Conservation (phyloP, 2,113 vertebrate species). For the Oreochromis tanganicae region DNA sequence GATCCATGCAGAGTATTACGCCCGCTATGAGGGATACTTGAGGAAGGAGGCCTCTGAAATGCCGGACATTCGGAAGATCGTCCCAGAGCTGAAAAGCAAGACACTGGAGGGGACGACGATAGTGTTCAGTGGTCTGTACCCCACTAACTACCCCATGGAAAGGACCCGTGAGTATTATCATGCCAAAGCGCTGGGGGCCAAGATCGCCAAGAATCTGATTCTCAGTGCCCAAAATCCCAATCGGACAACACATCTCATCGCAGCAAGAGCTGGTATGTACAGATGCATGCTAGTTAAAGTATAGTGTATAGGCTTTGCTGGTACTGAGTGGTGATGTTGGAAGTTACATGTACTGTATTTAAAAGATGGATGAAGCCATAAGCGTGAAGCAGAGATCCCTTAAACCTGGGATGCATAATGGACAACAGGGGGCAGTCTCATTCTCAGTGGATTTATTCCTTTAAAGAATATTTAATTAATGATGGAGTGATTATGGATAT, state of each 20-base stretch:
- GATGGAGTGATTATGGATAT: neutral
- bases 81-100: slow-evolving; percentile 88
- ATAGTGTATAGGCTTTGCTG: neutral
- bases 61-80: slow-evolving; percentile 91
- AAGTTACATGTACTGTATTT: neutral
- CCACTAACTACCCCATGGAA: slow-evolving; percentile 92
- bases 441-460: neutral
- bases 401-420: neutral
- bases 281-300: neutral
- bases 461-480: neutral
- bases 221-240: slow-evolving; percentile 76
- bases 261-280: slow-evolving; percentile 84
- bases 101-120: slow-evolving; percentile 81
- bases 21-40: slow-evolving; percentile 82
- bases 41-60: slow-evolving; percentile 73
- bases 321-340: neutral
- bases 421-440: neutral
- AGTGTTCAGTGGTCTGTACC: slow-evolving; percentile 92
- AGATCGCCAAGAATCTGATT: slow-evolving; percentile 78
- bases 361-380: neutral
- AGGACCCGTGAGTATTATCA: slow-evolving; percentile 92
- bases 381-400: neutral
- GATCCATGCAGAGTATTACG: slow-evolving; percentile 88
- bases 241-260: slow-evolving; percentile 87
- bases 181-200: slow-evolving; percentile 87